Base-by-base conservation (phyloP, 92 coral and sea anemone genomes). In the Metridium senile region DNA sequence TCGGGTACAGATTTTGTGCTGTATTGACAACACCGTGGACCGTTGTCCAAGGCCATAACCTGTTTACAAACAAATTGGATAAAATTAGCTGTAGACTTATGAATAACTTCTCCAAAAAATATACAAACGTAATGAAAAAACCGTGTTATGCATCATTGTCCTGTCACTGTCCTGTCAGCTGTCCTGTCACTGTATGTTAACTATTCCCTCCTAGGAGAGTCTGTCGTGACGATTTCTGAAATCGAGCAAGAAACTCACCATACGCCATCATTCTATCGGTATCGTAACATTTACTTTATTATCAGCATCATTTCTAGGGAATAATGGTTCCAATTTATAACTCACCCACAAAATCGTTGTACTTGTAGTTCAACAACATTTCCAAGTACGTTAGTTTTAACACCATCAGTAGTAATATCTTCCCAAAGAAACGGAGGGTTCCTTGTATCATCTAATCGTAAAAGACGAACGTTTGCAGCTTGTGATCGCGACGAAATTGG, bases 371-470 rank as follows among this genome's bases (percentile, higher is more conserved):
- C 35, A 22, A 46, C 46, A 13, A 27, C 1, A 10, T 21, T 16
- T 54, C 17, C 59, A 10, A 2, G 4, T 10, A 54, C 25, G 6
- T 2, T 13, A 13, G 17, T 21, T 3, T 54, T 10, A 54, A 19
- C 0, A 56, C 13, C 28, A 53, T 72, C 66, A 2, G n/a, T 29
- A 8, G 65, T 32, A 19, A 72, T 35, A 29, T 39, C 49, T 13
- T 39, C 49, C 49, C 49, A 39, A 6, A 4, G 49, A 39, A 4
- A 39, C 13, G 49, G 13, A n/a, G 17, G 43, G 17, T 20, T 29
- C 25, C 16, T 53, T 31, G 19, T 34, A 39, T 29, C 39, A 32
- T 72, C 76, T 46, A 63, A 23, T 21, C 81, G 67, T 6, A 75
- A 35, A n/a, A 75, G 39, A 16, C 25, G 46, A 26, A 52, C 62